These are phyloP conservation scores for Lucinisca nassula DNA, from an alignment of 2,888 invertebrate species.

Conservation along the genomic window DNA sequence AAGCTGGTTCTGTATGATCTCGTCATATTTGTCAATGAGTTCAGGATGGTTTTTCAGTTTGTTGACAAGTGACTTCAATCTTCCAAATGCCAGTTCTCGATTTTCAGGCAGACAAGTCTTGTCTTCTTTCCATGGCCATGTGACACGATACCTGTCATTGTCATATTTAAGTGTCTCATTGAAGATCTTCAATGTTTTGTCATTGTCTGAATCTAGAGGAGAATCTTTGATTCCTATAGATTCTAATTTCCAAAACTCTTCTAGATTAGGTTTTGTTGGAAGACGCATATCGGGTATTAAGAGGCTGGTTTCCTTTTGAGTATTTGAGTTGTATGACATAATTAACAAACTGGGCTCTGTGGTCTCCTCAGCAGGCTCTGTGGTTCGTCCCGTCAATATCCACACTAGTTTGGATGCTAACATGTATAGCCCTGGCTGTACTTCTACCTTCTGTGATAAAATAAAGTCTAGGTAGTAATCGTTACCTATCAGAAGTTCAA, in stretches of 20 bases:
- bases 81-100: slow-evolving; percentile 25
- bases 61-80: slow-evolving; percentile 27
- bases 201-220: neutral
- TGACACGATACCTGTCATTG: slow-evolving; percentile 29
- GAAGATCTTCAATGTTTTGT: slow-evolving; percentile 7
- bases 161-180: slow-evolving; percentile 27
- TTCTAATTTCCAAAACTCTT: slow-evolving; percentile 46
- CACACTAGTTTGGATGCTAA: slow-evolving; percentile 17
- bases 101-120: slow-evolving; percentile 25
- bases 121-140: slow-evolving; percentile 49
- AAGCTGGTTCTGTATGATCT: slow-evolving; percentile 32
- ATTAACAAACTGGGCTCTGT: neutral
- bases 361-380: neutral
- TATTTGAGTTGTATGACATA: neutral
- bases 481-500: slow-evolving; percentile 1
- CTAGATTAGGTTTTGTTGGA: slow-evolving; percentile 31
- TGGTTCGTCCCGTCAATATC: slow-evolving; percentile 7
- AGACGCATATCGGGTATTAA: neutral
- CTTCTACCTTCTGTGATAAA: slow-evolving; percentile 3
- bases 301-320: neutral
- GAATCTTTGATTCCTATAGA: slow-evolving; percentile 20
- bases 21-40: slow-evolving; percentile 16
- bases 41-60: slow-evolving; percentile 24
- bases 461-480: slow-evolving; percentile 22
- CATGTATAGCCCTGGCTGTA: slow-evolving; percentile 14